Base-by-base conservation (phyloP, 2,888 invertebrate genomes). In the Hydroisotoma schaefferi region DNA sequence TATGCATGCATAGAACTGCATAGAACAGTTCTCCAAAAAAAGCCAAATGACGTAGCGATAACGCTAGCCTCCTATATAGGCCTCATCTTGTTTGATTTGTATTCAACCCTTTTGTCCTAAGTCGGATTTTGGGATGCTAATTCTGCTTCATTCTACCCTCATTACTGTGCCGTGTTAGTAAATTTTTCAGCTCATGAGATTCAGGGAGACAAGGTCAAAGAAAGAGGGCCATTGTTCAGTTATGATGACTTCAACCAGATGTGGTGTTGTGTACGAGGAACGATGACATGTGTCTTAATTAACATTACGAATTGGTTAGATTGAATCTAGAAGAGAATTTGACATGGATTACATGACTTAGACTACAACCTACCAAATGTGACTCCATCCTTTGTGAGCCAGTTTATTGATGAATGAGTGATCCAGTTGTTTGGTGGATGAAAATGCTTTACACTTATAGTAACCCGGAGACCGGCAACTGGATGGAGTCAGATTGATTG, bases 401-500 rank as follows among this genome's bases (percentile, higher is more conserved):
- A 18, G 18, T 20, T 52, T 33, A 52, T 53, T 53, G 53, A 53
- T 53, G 53, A 53, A 53, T 53, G 53, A 37, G 40, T 53, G 53
- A 38, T 53, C 53, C 53, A 53, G 53, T 53, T 53, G 53, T 5
- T 53, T 23, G 43, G 28, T 18, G 29, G 37, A 20, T 37, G 37
- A 52, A 52, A 52, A 52, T 52, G n/a, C n/a, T n/a, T n/a, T n/a
- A n/a, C n/a, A n/a, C n/a, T n/a, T n/a, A n/a, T n/a, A n/a, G n/a
- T n/a, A n/a, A n/a, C n/a, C n/a, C 20, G 49, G 33, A 33, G 33
- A 15, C 8, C 8, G 8, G 8, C 33, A 33, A 49, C 49, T 43
- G 47, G 60, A 60, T 61, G 52, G 52, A 56, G 40, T 52, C 59
- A 29, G 57, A 62, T 55, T 49, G 47, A 59, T 65, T 65, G 61